Evolutionary conservation across 2,113 vertebrate genomes (phyloP).

Genomic region (Cathartes aura): DNA sequence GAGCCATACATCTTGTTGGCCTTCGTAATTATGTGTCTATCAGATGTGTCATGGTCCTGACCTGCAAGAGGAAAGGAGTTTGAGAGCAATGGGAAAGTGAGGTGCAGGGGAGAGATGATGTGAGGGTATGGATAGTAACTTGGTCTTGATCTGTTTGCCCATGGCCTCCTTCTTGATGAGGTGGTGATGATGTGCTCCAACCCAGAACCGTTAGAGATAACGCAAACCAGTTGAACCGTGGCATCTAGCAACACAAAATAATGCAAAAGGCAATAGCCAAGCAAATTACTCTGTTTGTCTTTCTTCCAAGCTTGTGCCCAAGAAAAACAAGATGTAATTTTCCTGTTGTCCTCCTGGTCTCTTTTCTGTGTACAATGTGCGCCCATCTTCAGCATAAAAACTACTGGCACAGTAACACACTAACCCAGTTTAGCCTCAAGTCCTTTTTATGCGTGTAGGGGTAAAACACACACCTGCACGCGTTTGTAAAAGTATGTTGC

Average conservation of each 20-base stretch:
- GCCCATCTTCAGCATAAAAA: neutral
- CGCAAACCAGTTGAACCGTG: rapidly evolving
- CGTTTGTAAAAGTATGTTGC: neutral
- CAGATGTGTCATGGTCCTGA: neutral
- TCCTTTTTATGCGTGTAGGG: neutral
- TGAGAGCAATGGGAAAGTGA: neutral
- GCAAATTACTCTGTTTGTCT: neutral
- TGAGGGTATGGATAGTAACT: neutral
- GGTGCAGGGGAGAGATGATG: neutral
- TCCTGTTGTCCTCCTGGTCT: neutral
- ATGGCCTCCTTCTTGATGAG: neutral
- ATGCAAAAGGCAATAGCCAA: neutral
- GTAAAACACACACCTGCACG: neutral
- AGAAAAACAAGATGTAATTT: neutral
- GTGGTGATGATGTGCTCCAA: neutral
- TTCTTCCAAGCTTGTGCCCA: neutral
- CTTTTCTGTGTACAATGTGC: neutral
- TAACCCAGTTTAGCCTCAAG: neutral
- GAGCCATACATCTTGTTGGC: neutral
- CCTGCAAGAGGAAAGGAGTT: neutral
- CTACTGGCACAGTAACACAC: neutral
- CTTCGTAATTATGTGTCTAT: neutral
- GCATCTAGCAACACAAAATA: neutral
- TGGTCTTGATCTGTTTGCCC: neutral
- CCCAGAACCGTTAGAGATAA: neutral